Evolutionary conservation across 1,140 invertebrate species (phyloP).

Genomic region (Drosophila subobscura): DNA sequence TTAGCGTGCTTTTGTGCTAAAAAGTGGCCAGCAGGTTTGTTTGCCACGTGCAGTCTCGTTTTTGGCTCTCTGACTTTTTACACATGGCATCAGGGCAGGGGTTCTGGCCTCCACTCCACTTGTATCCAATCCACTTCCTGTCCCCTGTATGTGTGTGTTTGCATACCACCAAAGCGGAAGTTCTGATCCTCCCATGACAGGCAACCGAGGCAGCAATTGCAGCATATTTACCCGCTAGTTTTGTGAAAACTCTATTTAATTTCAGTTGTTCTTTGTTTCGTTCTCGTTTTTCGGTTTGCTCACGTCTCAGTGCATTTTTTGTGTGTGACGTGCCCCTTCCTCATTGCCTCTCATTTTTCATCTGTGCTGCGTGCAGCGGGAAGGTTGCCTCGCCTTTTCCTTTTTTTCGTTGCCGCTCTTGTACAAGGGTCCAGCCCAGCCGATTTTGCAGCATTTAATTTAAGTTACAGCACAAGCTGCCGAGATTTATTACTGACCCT

Average conservation of each 20-base stretch:
- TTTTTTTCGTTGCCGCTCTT: constrained; percentile 29
- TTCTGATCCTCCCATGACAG: constrained; percentile 17
- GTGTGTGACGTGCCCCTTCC: constrained; percentile 1
- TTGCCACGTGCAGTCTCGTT: constrained; percentile 67
- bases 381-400: neutral
- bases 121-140: too few species aligned
- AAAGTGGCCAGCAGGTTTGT: constrained; percentile 74
- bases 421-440: constrained; percentile 43
- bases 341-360: constrained; percentile 67
- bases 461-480: constrained; percentile 76
- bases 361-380: constrained; percentile 45
- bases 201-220: constrained; percentile 32
- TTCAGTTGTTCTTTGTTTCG: constrained; percentile 21
- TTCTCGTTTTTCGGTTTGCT: constrained; percentile 28
- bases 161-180: constrained; percentile 10
- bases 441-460: constrained; percentile 82
- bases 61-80: constrained; percentile 41
- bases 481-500: constrained; percentile 81
- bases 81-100: constrained; percentile 17
- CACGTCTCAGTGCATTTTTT: constrained; percentile 61
- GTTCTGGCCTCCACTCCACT: neutral
- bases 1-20: constrained; percentile 59
- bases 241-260: constrained; percentile 79
- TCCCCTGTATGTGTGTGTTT: too few species aligned
- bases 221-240: constrained; percentile 74